These are phyloP conservation scores for Laspeyria flexula DNA, from an alignment of 2,888 invertebrate genomes.

Conservation along the genomic window DNA sequence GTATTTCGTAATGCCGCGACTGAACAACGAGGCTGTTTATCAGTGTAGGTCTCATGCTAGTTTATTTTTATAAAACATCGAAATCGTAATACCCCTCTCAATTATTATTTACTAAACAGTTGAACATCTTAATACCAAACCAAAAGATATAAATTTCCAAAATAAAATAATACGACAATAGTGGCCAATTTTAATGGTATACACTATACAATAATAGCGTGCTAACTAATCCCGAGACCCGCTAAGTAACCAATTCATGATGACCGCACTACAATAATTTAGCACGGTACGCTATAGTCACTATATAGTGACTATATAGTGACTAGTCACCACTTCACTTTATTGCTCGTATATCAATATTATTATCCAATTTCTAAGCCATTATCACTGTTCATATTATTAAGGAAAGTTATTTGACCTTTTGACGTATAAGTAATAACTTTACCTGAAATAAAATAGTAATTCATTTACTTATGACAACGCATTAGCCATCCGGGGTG, in stretches of 20 bases:
- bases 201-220: constrained; percentile 46
- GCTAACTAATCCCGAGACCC: constrained; percentile 52
- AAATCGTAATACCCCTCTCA: too few species aligned
- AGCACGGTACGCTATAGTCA: constrained; percentile 11
- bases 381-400: constrained; percentile 21
- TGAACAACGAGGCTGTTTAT: too few species aligned
- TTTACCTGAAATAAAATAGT: too few species aligned
- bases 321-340: constrained; percentile 32
- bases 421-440: neutral
- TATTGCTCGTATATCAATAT: constrained; percentile 50
- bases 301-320: constrained; percentile 36
- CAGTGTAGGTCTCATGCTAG: too few species aligned
- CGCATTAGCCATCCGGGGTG: too few species aligned
- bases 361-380: constrained; percentile 33
- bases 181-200: constrained; percentile 12
- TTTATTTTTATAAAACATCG: too few species aligned
- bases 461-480: too few species aligned
- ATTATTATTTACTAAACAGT: too few species aligned
- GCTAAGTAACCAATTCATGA: constrained; percentile 45
- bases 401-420: neutral
- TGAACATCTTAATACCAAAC: too few species aligned
- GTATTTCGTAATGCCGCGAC: too few species aligned
- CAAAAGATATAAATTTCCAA: too few species aligned
- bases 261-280: constrained; percentile 37
- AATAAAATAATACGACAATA: neutral